Evolutionary conservation across 2,797 vertebrate genomes (phyloP).

Genomic region (Enteromius trimaculatus): DNA sequence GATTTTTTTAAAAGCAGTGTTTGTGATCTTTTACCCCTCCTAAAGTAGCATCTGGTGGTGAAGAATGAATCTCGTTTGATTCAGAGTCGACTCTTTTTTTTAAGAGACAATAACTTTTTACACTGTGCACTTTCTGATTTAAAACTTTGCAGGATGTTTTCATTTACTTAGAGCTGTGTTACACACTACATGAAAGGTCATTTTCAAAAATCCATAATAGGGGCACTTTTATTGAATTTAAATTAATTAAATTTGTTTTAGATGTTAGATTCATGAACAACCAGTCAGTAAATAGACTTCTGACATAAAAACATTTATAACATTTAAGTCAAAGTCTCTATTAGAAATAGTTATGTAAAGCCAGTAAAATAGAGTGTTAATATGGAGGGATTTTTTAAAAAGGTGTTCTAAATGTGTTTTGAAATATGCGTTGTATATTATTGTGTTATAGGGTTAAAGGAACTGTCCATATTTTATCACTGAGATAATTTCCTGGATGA

Average conservation of each 20-base stretch:
- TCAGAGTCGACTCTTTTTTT: no score
- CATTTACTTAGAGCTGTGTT: no score
- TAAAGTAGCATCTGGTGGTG: no score
- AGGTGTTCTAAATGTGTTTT: background rate
- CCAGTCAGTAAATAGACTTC: no score
- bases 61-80: no score
- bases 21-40: no score
- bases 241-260: background rate
- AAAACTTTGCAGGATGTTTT: no score
- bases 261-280: background rate
- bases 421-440: background rate
- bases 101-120: no score
- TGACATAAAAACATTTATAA: background rate
- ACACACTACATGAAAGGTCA: no score
- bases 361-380: background rate
- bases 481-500: background rate
- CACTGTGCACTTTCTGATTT: no score
- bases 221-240: background rate
- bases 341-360: background rate
- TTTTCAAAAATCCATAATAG: no score
- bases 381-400: background rate
- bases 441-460: background rate
- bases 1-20: no score
- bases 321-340: background rate
- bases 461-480: background rate